Base-by-base conservation (phyloP, 2,113 vertebrate genomes). In the Spheniscus mendiculus region DNA sequence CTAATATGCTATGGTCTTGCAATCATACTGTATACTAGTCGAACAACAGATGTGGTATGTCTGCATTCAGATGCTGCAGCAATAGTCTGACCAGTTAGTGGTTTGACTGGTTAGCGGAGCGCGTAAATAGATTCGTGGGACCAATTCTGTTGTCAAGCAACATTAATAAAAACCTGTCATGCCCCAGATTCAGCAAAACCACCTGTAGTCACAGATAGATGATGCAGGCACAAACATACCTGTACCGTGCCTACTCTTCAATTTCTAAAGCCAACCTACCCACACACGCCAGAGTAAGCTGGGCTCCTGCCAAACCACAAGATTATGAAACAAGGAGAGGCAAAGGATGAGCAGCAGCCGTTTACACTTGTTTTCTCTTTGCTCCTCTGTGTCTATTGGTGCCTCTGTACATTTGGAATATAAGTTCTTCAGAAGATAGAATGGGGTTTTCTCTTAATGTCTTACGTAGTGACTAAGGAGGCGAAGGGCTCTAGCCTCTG, bases 291-390 rank as follows among this genome's bases (percentile, higher is more conserved):
- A 8, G 40, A 32, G 34, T 73, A 65, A 95, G 15, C 19, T 79
- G 53, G 22, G 36, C 11, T 36, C 49, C 91, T 77, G 78, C 82
- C 97, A 96, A 69, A 80, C 79, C 85, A 86, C 45, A 53, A 40
- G 58, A 80, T 95, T 93, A 80, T 50, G 82, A 88, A 97, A 95
- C 53, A 90, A 82, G 70, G 47, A 93, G 78, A 89, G 55, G 70
- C 71, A 77, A 62, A 88, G 62, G 66, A 69, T 20, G 15, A 90
- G 70, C 40, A 76, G 87, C 82, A 85, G 70, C 52, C 70, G 49
- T 79, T 94, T 55, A 65, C 62, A 62, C 25, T 76, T 53, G 40
- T 34, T 83, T 83, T 83, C 44, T 76, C 21, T 91, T 76, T 85
- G 34, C 36, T 88, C 19, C 21, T 83, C 50, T 72, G 12, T 52